Evolutionary conservation across 2,797 vertebrate species (phyloP), one percentile per base, ranked within the genome.

Genomic region (Gila robusta): DNA sequence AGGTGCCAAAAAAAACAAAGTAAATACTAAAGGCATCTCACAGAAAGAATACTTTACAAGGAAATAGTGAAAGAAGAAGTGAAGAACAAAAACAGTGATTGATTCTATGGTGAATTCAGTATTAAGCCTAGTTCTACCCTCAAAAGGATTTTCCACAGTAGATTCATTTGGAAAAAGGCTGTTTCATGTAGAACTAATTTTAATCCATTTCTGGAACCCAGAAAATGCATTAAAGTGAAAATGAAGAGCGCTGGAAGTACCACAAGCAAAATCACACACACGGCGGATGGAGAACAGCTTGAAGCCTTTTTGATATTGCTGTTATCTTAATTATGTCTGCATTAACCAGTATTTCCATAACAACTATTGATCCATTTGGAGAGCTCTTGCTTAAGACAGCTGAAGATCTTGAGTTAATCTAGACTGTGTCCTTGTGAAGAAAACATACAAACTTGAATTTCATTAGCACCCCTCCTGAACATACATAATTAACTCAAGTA

Each of bases 351-450:
- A 66, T 86, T 85, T 73, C 78, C 84, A 86, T 74, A 80, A 86
- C 78, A 80, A 66, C 78, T 81, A 72, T 86, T 66, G 84, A 86
- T 86, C 84, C 69, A 37, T 73, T 70, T 52, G 78, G 69, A 81
- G 84, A 49, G 77, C 84, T 80, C 78, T 86, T 21, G 9, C 19
- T 79, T 62, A 80, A 71, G 39, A 85, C 41, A 80, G 67, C 77
- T 80, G 67, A 85, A 80, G 54, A 80, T 85, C 76, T 85, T 72
- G 54, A 72, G 69, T 85, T 85, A n/a, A 85, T 85, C 84, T 66
- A 56, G 28, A 73, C 54, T 72, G 41, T 49, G 32, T 71, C 77
- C 52, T 80, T 35, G 67, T 62, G 77, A 44, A 85, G 77, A 62
- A 86, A 80, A 28, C 52, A 74, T 49, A n/a, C 32, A 81, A 73